Evolutionary conservation across 2,113 vertebrate genomes (phyloP).

Genomic region (Muntiacus muntjak): DNA sequence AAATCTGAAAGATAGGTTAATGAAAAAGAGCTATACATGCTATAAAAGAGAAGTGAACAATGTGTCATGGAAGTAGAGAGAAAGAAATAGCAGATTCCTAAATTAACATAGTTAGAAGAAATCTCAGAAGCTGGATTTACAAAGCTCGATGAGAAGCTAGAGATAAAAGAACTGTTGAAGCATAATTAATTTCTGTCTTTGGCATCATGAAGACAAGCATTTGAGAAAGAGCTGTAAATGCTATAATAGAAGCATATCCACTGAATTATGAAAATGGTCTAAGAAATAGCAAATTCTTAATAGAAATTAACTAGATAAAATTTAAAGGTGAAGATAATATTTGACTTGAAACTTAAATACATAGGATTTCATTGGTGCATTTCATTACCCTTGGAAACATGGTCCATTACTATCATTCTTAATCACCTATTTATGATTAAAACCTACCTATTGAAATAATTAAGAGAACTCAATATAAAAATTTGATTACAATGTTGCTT

Average conservation of each 20-base stretch:
- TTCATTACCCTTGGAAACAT: neutral
- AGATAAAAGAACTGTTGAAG: conserved; percentile 22
- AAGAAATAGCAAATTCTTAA: conserved; percentile 16
- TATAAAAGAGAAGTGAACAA: neutral
- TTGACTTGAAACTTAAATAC: neutral
- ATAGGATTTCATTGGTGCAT: neutral
- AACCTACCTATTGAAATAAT: neutral
- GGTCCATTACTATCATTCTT: neutral
- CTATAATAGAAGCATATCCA: neutral
- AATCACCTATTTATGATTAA: neutral
- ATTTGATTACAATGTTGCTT: neutral
- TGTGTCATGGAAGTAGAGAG: neutral
- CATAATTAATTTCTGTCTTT: conserved; percentile 48
- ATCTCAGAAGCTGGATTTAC: conserved; percentile 5
- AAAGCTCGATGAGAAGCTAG: neutral
- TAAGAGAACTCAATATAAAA: neutral
- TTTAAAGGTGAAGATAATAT: neutral
- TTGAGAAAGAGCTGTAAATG: neutral
- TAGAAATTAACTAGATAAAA: neutral
- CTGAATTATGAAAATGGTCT: neutral
- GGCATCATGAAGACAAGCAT: neutral
- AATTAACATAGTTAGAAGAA: neutral
- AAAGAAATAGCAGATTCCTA: conserved; percentile 1
- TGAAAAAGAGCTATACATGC: neutral
- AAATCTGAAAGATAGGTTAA: neutral